These are phyloP conservation scores for Ophion costatus DNA, from an alignment of 2,888 invertebrate genomes.

Conservation along the genomic window DNA sequence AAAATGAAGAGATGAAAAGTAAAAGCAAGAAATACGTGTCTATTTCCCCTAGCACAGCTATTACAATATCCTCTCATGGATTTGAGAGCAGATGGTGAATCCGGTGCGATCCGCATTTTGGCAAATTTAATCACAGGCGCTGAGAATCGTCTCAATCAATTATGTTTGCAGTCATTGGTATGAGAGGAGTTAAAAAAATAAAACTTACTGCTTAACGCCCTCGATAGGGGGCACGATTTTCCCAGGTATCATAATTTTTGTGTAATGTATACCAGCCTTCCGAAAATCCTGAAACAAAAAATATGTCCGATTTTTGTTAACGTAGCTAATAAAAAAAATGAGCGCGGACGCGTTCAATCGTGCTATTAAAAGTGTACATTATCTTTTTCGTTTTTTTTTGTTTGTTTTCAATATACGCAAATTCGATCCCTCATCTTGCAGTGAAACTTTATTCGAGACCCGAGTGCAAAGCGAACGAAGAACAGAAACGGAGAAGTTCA, in stretches of 20 bases:
- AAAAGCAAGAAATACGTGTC: slow-evolving; percentile 21
- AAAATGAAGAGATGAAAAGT: not conserved
- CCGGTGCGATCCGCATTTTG: not conserved
- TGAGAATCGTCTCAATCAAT: slow-evolving; percentile 12
- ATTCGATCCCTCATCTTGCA: slow-evolving; percentile 47
- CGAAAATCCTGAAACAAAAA: slow-evolving; percentile 83
- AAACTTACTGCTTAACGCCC: slow-evolving; percentile 83
- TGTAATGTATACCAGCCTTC: slow-evolving; percentile 82
- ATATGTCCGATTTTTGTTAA: not conserved
- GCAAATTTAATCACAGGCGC: not conserved
- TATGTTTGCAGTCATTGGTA: slow-evolving; percentile 8
- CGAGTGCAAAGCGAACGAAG: slow-evolving; percentile 49
- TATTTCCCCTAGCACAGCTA: slow-evolving; percentile 40
- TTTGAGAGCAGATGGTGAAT: not conserved
- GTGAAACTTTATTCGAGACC: slow-evolving; percentile 50
- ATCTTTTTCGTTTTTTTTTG: slow-evolving; percentile 21
- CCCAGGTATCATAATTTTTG: slow-evolving; percentile 85
- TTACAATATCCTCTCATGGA: slow-evolving; percentile 37
- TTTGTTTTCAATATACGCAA: slow-evolving; percentile 24
- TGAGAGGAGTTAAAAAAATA: not conserved
- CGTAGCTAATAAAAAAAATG: not conserved
- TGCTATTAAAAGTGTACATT: slow-evolving; percentile 17
- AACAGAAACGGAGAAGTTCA: slow-evolving; percentile 61
- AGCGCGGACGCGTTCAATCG: not conserved
- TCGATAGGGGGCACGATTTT: slow-evolving; percentile 83